phyloP scores from a whole-genome alignment of 37 sponge, comb jelly and placozoan species.

The Agelas oroides region DNA sequence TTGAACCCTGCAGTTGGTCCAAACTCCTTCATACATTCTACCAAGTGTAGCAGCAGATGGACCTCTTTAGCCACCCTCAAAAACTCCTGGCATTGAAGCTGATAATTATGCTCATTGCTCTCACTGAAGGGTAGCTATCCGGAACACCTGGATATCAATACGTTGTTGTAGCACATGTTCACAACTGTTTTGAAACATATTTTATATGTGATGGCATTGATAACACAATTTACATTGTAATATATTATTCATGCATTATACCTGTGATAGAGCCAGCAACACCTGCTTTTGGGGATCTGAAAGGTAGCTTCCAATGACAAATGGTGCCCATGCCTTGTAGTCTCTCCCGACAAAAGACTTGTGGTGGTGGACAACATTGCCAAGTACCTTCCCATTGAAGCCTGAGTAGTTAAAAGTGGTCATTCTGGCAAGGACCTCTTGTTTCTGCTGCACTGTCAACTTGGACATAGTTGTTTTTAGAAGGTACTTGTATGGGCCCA shows the following conservation, averaged over 20 bases:
- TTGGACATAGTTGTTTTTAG: constrained; percentile 21
- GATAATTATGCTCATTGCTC: too few species aligned
- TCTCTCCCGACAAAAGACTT: constrained; percentile 69
- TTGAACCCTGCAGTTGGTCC: constrained; percentile 47
- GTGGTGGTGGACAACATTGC: constrained; percentile 29
- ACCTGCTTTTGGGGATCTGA: background rate
- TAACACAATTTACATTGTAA: background rate
- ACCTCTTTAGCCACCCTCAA: background rate
- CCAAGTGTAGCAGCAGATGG: constrained; percentile 58
- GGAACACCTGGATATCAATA: background rate
- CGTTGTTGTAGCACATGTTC: too few species aligned
- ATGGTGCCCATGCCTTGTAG: constrained; percentile 49
- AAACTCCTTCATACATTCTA: constrained; percentile 48
- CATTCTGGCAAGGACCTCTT: constrained; percentile 37
- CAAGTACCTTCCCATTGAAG: constrained; percentile 6
- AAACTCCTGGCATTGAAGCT: too few species aligned
- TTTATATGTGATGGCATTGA: too few species aligned
- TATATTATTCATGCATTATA: too few species aligned
- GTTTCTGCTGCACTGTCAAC: constrained; percentile 9
- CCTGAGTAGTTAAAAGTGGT: constrained; percentile 43
- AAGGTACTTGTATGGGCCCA: constrained; percentile 60
- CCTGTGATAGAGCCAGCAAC: constrained; percentile 1
- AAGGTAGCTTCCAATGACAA: constrained; percentile 16
- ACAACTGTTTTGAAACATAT: too few species aligned
- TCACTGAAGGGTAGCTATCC: background rate